phyloP scores from a whole-genome alignment of 1,140 invertebrate species.

The Plutomurus gul region DNA sequence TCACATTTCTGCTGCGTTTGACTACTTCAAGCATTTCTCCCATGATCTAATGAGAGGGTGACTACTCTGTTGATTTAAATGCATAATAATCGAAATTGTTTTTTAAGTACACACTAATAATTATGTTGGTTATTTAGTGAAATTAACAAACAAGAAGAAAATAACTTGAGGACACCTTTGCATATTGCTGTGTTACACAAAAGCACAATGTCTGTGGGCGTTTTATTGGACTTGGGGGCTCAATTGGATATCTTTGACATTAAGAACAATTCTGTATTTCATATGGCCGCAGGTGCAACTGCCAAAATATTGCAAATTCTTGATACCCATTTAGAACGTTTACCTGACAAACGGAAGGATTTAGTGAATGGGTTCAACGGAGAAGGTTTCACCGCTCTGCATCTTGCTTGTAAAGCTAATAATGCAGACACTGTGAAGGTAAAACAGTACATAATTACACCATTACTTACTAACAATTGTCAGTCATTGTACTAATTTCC shows the following conservation, averaged over 20 bases:
- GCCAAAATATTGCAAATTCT: background rate
- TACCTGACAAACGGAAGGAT: background rate
- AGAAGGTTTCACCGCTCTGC: slow-evolving; percentile 37
- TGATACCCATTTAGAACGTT: background rate
- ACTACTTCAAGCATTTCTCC: background rate
- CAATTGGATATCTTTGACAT: slow-evolving; percentile 27
- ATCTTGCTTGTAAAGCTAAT: slow-evolving; percentile 36
- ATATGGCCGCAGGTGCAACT: slow-evolving; percentile 20
- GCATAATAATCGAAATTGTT: background rate
- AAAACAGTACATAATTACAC: background rate
- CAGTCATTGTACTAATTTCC: no score
- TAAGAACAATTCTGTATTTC: slow-evolving; percentile 36
- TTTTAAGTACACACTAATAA: background rate
- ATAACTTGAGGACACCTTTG: slow-evolving; percentile 35
- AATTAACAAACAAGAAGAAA: slow-evolving; percentile 35
- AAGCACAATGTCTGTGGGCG: background rate
- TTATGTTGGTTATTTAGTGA: background rate
- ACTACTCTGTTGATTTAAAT: background rate
- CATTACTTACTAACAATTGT: no score
- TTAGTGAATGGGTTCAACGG: slow-evolving; percentile 27
- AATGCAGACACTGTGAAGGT: slow-evolving; percentile 37
- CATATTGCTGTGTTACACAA: slow-evolving; percentile 40
- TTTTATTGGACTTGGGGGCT: slow-evolving; percentile 19
- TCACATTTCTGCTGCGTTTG: slow-evolving; percentile 22
- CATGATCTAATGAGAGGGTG: background rate